Base-by-base conservation (phyloP, 1,140 invertebrate genomes). In the Lutraria rhynchaena region DNA sequence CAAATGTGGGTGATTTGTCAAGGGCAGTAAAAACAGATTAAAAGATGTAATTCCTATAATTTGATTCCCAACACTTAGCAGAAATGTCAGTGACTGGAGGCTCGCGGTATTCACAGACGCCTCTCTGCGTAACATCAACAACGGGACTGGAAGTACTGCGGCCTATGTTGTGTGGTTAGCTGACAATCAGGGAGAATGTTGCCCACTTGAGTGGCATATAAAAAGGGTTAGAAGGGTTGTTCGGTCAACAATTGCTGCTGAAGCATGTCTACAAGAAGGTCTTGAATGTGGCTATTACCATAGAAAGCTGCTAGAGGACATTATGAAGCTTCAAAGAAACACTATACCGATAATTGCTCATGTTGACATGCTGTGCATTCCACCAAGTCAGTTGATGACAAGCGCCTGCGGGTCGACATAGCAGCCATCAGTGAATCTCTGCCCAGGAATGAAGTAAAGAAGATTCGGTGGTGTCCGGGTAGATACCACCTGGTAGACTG, bases 311-410 rank as follows among this genome's bases (percentile, higher is more conserved):
- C 22, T 74, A 29, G 58, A 73, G n/a, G 24, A 7, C n/a, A 22
- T 24, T 11, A 7, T 7, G 24, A 49, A 5, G 17, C 7, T 69
- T 24, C 27, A 61, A 70, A 3, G 57, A 71, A 44, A 46, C 2
- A 65, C 61, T 17, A 63, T 76, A 60, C 63, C 49, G n/a, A 83
- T 86, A 37, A 74, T 44, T 44, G 83, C 67, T 15, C 71, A 61
- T 83, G 61, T 81, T 35, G 83, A 84, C 70, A 86, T 71, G 57
- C 84, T 82, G 49, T 81, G 70, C 81, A 63, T 84, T 7, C 65
- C 81, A n/a, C n/a, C n/a, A n/a, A n/a, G n/a, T n/a, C n/a, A n/a
- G n/a, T n/a, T n/a, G n/a, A n/a, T n/a, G n/a, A n/a, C n/a, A n/a
- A n/a, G n/a, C n/a, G n/a, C n/a, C n/a, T n/a, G n/a, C n/a, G n/a